These are phyloP conservation scores for Procavia capensis DNA, from an alignment of 2,113 vertebrate genomes.

Conservation along the genomic window DNA sequence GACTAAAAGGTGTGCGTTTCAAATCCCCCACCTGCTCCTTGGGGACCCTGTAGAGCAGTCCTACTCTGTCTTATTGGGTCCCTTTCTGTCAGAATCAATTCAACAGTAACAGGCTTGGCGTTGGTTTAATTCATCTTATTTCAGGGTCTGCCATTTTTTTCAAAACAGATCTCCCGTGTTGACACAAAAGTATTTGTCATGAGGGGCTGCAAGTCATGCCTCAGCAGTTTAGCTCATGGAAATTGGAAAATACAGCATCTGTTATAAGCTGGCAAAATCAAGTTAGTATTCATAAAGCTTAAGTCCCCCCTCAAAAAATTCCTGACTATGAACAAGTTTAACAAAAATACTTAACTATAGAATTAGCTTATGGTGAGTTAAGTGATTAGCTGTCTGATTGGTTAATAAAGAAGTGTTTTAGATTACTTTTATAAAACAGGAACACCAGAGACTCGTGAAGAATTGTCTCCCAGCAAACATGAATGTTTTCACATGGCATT, in stretches of 20 bases:
- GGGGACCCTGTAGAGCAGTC: no score
- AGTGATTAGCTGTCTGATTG: neutral
- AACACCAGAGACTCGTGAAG: neutral
- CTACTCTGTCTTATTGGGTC: no score
- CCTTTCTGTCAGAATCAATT: no score
- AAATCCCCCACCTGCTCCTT: no score
- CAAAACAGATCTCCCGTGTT: neutral
- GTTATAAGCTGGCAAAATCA: neutral
- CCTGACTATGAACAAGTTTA: neutral
- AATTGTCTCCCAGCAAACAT: conserved; percentile 17
- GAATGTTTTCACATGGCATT: neutral
- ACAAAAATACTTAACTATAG: neutral
- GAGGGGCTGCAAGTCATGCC: neutral
- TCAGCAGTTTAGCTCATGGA: neutral
- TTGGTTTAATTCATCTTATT: conserved; percentile 7
- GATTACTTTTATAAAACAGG: conserved; percentile 38
- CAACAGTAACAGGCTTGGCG: no score
- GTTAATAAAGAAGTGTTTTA: neutral
- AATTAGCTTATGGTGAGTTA: conserved; percentile 20
- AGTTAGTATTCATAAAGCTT: neutral
- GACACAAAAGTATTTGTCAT: neutral
- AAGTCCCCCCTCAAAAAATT: neutral
- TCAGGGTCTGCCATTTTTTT: conserved; percentile 6
- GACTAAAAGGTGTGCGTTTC: no score
- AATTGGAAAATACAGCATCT: neutral